Base-by-base conservation (phyloP, 2,888 invertebrate genomes). In the Tribolium freemani region DNA sequence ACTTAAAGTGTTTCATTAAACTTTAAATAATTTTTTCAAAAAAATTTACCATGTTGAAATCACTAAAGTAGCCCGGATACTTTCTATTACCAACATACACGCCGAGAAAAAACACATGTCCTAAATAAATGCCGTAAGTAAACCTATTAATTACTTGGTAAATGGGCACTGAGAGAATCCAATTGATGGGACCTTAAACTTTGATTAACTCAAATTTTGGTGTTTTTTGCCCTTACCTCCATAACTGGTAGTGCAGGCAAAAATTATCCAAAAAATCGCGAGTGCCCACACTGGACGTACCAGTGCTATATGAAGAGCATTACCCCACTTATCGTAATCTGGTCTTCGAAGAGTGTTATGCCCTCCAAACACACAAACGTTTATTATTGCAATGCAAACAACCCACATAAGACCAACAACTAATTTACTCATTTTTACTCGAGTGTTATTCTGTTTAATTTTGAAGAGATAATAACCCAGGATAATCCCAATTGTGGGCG, bases 61-160 rank as follows among this genome's bases (percentile, higher is more conserved):
- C 63, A 3, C 71, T 77, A 50, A 83, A 79, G 70, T 81, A 77
- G 5, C 69, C 61, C 0, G 80, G 76, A 8, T 73, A 73, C 60
- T 81, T 75, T 46, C 70, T 54, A 6, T 75, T 71, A 31, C 73
- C 78, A 13, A 72, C 64, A 16, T 67, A 58, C 21, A 72, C 30
- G 21, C 60, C 69, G 9, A 75, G 50, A 61, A 88, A 79, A 0
- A 86, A 84, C 6, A 86, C 78, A 75, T 89, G 89, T 0, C 86
- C 76, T n/a, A 89, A 77, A 75, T 88, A 89, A 78, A 88, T 85
- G 1, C 87, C 87, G 72, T 87, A 89, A 0, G 88, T 88, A 2
- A 89, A 83, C 1, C 88, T 84, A 1, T 88, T 87, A 0, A 88
- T 85, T 9, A 88, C 81, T 81, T 88, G 87, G 87, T 88, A 89